These are phyloP conservation scores for Hippocampus zosterae DNA, from an alignment of 2,113 vertebrate species.

Conservation along the genomic window DNA sequence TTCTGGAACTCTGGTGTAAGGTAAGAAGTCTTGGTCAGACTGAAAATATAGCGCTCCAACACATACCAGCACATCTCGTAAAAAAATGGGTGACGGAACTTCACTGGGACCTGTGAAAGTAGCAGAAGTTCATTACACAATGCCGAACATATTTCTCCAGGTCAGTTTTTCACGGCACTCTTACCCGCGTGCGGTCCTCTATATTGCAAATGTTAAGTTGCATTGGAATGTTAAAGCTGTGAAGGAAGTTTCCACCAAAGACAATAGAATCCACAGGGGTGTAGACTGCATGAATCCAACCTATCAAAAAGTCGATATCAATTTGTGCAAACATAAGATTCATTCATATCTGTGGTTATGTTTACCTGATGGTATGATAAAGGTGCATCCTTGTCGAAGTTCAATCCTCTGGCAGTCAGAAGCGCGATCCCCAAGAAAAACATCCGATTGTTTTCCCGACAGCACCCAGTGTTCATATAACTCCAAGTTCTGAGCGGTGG, in stretches of 20 bases:
- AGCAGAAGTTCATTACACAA: neutral
- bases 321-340: neutral
- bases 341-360: neutral
- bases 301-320: constrained; percentile 14
- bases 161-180: constrained; percentile 14
- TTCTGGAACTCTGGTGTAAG: constrained; percentile 96
- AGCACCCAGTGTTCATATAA: constrained; percentile 98
- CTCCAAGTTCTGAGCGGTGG: constrained; percentile 92
- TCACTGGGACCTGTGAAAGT: constrained; percentile 83
- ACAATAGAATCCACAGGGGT: constrained; percentile 93
- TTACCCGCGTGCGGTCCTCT: constrained; percentile 90
- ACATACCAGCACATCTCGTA: constrained; percentile 99
- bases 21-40: constrained; percentile 87
- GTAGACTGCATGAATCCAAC: constrained; percentile 79
- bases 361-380: constrained; percentile 93
- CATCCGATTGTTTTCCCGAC: constrained; percentile 95
- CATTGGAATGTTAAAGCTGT: constrained; percentile 98
- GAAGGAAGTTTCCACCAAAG: constrained; percentile 95
- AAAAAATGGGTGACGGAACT: constrained; percentile 96
- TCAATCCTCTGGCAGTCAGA: constrained; percentile 91
- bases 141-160: neutral
- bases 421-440: constrained; percentile 90
- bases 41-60: constrained; percentile 92
- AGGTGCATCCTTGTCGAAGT: constrained; percentile 92
- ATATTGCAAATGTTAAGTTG: constrained; percentile 76